Conservation (phyloP, 2,888 invertebrate genomes). For the Ichneumoninae sp. region DNA sequence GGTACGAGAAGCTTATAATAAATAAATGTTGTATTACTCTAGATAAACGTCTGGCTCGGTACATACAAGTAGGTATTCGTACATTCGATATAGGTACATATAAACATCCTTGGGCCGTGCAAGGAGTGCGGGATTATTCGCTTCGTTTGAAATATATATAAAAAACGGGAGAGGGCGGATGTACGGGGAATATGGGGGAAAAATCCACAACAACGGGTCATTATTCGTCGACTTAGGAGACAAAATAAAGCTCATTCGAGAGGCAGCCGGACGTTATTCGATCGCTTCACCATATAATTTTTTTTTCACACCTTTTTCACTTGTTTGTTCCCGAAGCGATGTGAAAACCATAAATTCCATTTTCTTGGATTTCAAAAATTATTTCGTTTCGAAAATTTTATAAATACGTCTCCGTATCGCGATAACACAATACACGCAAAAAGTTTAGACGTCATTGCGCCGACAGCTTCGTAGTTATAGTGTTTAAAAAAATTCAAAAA, state of each 20-base stretch:
- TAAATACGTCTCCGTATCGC: no score
- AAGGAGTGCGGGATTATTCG: constrained; percentile 68
- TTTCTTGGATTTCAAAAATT: neutral
- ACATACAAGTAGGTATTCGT: constrained; percentile 73
- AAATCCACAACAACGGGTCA: constrained; percentile 23
- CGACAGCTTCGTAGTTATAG: no score
- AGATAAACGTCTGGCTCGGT: constrained; percentile 76
- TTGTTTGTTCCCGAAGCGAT: constrained; percentile 4
- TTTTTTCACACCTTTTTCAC: constrained; percentile 3
- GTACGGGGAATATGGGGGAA: constrained; percentile 23
- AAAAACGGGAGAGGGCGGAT: constrained; percentile 58
- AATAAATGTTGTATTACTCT: constrained; percentile 77
- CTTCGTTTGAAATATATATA: constrained; percentile 65
- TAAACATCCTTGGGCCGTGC: constrained; percentile 74
- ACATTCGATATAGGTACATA: constrained; percentile 75
- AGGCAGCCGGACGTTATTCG: constrained; percentile 28
- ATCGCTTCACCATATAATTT: constrained; percentile 10
- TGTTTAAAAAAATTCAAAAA: no score
- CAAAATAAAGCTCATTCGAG: constrained; percentile 21
- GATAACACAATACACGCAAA: no score
- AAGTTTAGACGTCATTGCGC: no score
- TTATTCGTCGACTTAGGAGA: constrained; percentile 28
- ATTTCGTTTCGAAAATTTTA: no score
- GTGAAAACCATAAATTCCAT: neutral
- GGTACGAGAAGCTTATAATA: constrained; percentile 72